These are phyloP conservation scores for Ommatoiulus sabulosus DNA, from an alignment of 2,888 invertebrate genomes.

Conservation along the genomic window DNA sequence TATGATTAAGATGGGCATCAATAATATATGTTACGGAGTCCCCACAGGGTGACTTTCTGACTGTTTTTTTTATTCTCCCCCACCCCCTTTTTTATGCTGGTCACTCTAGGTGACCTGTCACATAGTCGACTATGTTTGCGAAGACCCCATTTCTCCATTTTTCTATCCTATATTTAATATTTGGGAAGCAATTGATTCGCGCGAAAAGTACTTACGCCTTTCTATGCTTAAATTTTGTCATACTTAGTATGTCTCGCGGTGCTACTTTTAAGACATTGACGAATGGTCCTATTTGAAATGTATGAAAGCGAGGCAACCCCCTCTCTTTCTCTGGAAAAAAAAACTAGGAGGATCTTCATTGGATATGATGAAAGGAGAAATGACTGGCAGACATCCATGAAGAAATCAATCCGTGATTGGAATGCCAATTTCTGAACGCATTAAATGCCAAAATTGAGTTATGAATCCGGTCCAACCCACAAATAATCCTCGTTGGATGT, in stretches of 20 bases:
- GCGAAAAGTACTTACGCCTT: background rate
- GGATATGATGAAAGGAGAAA: constrained; percentile 40
- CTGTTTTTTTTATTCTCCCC: background rate
- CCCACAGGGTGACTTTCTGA: constrained; percentile 29
- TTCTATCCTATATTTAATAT: constrained; percentile 4
- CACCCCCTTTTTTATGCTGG: background rate
- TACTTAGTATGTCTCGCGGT: background rate
- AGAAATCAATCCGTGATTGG: constrained; percentile 43
- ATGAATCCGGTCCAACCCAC: constrained; percentile 13
- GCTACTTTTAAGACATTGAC: constrained; percentile 17
- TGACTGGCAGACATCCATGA: constrained; percentile 6
- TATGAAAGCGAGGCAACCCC: constrained; percentile 9
- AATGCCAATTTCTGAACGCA: background rate
- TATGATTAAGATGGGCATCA: constrained; percentile 39
- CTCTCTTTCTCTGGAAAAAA: background rate
- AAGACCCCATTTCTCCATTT: background rate
- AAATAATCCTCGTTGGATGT: background rate
- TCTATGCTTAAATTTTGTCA: background rate
- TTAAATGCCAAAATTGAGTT: constrained; percentile 34
- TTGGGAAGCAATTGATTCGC: constrained; percentile 14
- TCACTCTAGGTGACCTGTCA: background rate
- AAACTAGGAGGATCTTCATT: constrained; percentile 25
- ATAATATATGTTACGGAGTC: constrained; percentile 36
- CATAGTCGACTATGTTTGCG: background rate
- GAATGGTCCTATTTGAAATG: constrained; percentile 35